Conservation (phyloP, 2,888 invertebrate genomes). For the Andrena praecox region DNA sequence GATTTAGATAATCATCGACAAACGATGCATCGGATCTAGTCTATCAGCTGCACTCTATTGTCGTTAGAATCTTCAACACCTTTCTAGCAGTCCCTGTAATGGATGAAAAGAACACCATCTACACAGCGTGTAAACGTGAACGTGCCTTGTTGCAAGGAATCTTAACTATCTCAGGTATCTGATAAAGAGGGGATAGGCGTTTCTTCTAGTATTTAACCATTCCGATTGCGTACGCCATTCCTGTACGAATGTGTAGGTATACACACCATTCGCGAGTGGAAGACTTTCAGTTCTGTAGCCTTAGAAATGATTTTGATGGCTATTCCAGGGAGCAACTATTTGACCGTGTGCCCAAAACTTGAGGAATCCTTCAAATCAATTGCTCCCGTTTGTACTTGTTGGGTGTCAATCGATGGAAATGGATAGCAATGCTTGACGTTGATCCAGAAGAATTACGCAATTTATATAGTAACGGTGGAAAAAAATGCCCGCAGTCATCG, state of each 20-base stretch:
- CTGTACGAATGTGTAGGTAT: slow-evolving; percentile 10
- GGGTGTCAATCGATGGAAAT: not conserved
- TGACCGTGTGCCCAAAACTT: too few relatives aligned
- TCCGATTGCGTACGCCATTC: slow-evolving; percentile 33
- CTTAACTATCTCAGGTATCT: slow-evolving; percentile 40
- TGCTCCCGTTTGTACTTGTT: too few relatives aligned
- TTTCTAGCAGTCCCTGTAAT: not conserved
- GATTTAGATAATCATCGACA: too few relatives aligned
- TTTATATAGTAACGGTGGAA: slow-evolving; percentile 7
- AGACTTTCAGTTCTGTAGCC: slow-evolving; percentile 3
- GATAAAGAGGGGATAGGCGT: slow-evolving; percentile 6
- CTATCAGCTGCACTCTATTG: not conserved
- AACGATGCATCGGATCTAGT: not conserved
- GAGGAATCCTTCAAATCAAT: not conserved
- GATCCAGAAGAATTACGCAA: slow-evolving; percentile 14
- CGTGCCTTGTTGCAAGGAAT: slow-evolving; percentile 46
- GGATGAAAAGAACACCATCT: slow-evolving; percentile 12
- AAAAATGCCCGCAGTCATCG: slow-evolving; percentile 38
- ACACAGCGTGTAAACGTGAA: slow-evolving; percentile 26
- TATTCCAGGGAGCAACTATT: not conserved
- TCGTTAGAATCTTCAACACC: not conserved
- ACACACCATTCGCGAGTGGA: not conserved
- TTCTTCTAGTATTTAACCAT: slow-evolving; percentile 27
- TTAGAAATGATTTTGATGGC: not conserved
- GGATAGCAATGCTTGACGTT: not conserved